Evolutionary conservation across 2,113 vertebrate species (phyloP).

Genomic region (Spheniscus mendiculus): DNA sequence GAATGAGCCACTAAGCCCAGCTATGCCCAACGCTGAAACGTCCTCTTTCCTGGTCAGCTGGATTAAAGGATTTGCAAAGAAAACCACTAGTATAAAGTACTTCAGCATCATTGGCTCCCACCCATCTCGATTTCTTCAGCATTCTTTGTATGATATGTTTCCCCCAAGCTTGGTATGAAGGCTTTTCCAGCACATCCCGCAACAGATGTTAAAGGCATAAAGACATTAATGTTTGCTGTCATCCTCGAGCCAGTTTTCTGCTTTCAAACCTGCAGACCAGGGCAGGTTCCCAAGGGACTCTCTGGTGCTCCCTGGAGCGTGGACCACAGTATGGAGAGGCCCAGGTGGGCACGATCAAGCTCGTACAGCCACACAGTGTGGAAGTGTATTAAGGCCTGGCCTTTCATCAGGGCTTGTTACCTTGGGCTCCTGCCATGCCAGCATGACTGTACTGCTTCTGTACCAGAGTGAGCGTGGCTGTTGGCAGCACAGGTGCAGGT

Average conservation of each 20-base stretch:
- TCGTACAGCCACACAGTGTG: accelerated
- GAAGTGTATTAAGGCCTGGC: not conserved
- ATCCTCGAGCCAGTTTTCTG: not conserved
- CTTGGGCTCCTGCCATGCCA: not conserved
- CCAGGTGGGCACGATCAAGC: not conserved
- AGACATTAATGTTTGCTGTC: not conserved
- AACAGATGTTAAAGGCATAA: not conserved
- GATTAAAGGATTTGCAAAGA: not conserved
- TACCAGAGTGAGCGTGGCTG: accelerated
- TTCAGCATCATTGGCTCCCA: not conserved
- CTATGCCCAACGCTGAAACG: not conserved
- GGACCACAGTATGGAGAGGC: not conserved
- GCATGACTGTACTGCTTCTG: not conserved
- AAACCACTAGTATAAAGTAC: not conserved
- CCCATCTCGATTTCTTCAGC: not conserved
- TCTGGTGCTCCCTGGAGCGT: not conserved
- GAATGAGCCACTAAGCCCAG: not conserved
- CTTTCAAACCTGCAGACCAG: not conserved
- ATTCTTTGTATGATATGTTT: not conserved
- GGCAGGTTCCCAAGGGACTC: not conserved
- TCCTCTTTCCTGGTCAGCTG: not conserved
- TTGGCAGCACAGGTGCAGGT: not conserved
- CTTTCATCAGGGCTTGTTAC: not conserved
- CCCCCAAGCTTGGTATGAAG: not conserved
- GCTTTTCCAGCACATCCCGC: not conserved